A percentile compares a stretch with the other conserved stretches of the same genome.
Evolutionary conservation across 2,888 invertebrate species (phyloP).

Genomic region (Chironomus tentans): DNA sequence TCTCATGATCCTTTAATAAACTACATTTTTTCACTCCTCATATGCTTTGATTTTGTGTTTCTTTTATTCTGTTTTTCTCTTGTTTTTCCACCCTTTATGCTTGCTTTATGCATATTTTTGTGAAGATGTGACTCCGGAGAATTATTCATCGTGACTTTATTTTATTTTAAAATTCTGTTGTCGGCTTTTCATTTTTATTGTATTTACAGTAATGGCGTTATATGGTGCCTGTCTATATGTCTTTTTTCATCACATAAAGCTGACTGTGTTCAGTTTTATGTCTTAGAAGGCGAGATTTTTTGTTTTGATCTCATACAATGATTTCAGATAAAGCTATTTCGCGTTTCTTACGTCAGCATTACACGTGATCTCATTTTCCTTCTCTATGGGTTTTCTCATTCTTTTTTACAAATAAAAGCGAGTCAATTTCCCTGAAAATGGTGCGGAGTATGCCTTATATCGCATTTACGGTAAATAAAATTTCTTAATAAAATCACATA

Average conservation of each 20-base stretch:
- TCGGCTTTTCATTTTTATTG: slow-evolving; percentile 12
- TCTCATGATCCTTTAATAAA: not conserved
- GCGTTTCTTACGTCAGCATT: not conserved
- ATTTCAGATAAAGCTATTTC: not conserved
- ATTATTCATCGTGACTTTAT: not conserved
- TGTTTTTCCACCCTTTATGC: no score
- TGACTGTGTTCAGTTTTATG: not conserved
- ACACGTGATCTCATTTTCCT: not conserved
- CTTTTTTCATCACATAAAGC: not conserved
- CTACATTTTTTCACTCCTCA: not conserved
- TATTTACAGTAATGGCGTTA: not conserved
- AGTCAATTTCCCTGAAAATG: not conserved
- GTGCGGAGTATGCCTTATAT: not conserved
- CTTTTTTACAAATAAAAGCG: not conserved
- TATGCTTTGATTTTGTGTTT: not conserved
- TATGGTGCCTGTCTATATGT: not conserved
- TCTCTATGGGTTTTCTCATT: not conserved
- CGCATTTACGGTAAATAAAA: not conserved
- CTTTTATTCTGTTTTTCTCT: not conserved
- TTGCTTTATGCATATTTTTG: no score
- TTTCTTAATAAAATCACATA: slow-evolving; percentile 8
- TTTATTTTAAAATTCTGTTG: slow-evolving; percentile 15
- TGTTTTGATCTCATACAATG: not conserved
- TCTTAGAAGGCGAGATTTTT: not conserved
- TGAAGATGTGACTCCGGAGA: not conserved